Percentiles rank a stretch among this genome's conserved stretches.
These are phyloP conservation scores for Drosophila leonis DNA, from an alignment of 2,888 invertebrate species.

Conservation along the genomic window DNA sequence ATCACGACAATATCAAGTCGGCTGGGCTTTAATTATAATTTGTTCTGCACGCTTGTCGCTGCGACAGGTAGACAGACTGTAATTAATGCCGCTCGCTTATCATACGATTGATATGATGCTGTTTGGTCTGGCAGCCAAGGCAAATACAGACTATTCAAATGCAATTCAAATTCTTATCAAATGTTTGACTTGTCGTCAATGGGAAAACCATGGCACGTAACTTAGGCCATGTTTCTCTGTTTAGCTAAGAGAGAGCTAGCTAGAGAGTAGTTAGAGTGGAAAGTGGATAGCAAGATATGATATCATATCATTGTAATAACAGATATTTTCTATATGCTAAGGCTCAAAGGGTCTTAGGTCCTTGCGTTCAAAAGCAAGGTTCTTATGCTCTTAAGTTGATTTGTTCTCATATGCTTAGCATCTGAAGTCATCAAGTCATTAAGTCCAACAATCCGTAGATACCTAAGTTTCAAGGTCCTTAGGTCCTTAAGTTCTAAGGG, in stretches of 20 bases:
- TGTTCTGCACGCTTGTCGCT: constrained; percentile 15
- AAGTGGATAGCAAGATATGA: too few relatives aligned
- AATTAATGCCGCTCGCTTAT: constrained; percentile 23
- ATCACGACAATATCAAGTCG: constrained; percentile 16
- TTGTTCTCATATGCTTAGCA: neutral
- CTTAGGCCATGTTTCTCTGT: neutral
- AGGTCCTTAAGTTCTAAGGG: neutral
- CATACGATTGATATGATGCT: constrained; percentile 10
- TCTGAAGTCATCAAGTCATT: neutral
- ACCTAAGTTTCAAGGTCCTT: neutral
- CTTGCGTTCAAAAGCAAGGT: too few relatives aligned
- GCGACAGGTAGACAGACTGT: constrained; percentile 20
- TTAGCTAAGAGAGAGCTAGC: neutral
- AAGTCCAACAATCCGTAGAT: neutral
- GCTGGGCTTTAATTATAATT: constrained; percentile 47
- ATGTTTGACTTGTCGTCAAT: neutral
- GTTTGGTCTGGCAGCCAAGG: neutral
- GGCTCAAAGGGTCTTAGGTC: too few relatives aligned
- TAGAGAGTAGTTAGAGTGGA: too few relatives aligned
- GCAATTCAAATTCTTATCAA: neutral
- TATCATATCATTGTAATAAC: too few relatives aligned
- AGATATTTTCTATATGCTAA: too few relatives aligned
- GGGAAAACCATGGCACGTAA: neutral
- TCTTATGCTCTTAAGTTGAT: neutral
- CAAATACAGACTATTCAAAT: constrained; percentile 8